Base-by-base conservation (phyloP, 2,797 vertebrate species). In the Aselliscus stoliczkanus region DNA sequence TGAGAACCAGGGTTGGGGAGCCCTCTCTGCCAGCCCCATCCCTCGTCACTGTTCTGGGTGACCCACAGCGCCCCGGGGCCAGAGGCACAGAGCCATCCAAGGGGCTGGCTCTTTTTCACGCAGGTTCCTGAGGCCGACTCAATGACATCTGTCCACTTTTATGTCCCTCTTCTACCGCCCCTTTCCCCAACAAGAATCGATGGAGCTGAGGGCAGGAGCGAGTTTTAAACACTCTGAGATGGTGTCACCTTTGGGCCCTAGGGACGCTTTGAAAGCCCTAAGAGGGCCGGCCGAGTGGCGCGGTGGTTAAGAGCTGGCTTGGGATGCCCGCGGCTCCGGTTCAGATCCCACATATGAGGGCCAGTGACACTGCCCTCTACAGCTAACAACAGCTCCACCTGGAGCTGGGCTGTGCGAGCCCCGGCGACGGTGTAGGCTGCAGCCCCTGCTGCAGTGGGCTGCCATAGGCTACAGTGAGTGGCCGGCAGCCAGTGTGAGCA, bases 91-190 rank as follows among this genome's bases (percentile, higher is more conserved):
- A 23, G 62, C 42, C 6, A 0, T 9, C 39, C 20, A 4, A 29
- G 7, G 15, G 60, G 39, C 54, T 4, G 3, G 65, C 62, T 56
- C 37, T 15, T 1, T 31, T 7, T 13, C 54, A 7, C 3, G 7
- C 34, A 44, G 1, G 5, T 7, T 79, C 77, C 21, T 7, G 1
- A 47, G 54, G 17, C 8, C 0, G 0, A 18, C n/a, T 92, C 25
- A 27, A 27, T 23, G 37, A 44, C 54, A 56, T 39, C 58, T 62
- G 25, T 10, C 39, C 29, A 5, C 12, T 62, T 82, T 52, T n/a
- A 29, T 73, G 81, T 70, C 34, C 25, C 21, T 83, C 83, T 50
- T 82, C 47, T 58, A 67, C 13, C 62, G 11, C 4, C 27, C 44
- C 44, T 11, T 8, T 1, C 21, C 60, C 37, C 10, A 39, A 1